phyloP scores from a whole-genome alignment of 2,113 vertebrate genomes.

The Gymnocephalus cernua region DNA sequence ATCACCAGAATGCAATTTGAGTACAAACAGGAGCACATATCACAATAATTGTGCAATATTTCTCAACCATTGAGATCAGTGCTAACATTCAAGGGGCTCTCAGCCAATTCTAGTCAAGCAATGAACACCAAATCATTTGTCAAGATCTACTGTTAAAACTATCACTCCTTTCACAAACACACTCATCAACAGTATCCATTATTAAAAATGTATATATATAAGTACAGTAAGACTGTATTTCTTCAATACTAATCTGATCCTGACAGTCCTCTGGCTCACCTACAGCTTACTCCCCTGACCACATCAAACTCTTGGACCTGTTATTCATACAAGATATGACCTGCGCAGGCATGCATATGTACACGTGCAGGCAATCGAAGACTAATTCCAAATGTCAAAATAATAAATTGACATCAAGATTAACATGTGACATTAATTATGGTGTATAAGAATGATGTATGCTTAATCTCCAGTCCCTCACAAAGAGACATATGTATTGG shows the following conservation, averaged over 20 bases:
- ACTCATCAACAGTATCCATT: neutral
- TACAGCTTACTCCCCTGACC: neutral
- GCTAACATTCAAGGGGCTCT: neutral
- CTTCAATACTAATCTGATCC: neutral
- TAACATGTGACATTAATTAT: conserved; percentile 44
- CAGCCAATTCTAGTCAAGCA: neutral
- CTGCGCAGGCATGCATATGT: conserved; percentile 36
- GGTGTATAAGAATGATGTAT: conserved; percentile 2
- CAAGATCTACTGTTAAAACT: neutral
- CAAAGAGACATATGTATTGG: neutral
- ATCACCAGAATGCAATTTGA: neutral
- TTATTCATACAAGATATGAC: conserved; percentile 19
- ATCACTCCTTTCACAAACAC: neutral
- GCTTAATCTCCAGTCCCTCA: conserved; percentile 13
- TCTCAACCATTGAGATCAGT: neutral
- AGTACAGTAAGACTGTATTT: neutral
- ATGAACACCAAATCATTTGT: neutral
- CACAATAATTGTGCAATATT: neutral
- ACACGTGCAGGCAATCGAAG: conserved; percentile 46
- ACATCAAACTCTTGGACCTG: conserved; percentile 12
- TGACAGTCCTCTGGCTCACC: conserved; percentile 30
- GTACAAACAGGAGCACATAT: neutral
- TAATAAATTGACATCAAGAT: conserved; percentile 25
- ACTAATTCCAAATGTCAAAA: conserved; percentile 42
- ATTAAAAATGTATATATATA: neutral